Base-by-base conservation (phyloP, 2,113 vertebrate genomes). In the Enhydra lutris region DNA sequence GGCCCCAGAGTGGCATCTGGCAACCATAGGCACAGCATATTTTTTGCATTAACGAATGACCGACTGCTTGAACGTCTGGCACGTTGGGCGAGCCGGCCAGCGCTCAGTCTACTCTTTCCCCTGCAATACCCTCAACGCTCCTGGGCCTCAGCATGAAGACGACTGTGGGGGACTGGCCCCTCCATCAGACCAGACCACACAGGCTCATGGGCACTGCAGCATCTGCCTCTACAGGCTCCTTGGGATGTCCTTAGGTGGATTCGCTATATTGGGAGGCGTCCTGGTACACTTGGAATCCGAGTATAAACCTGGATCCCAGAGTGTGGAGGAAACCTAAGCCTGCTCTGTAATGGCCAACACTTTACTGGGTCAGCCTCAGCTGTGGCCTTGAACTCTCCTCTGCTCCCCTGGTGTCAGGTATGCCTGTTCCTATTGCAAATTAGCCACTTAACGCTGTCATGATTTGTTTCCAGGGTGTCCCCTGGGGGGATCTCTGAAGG, bases 1-100 rank as follows among this genome's bases (percentile, higher is more conserved):
- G 26, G 59, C 24, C 73, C 73, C 31, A 88, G 39, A 82, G 50
- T 10, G 3, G 3, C 1, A 1, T 34, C 23, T 34, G 42, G 50
- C 31, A 87, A 47, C 39, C 52, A 6, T 0, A 15, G 63, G 7
- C 34, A 36, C 39, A n/a, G 63, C 21, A 42, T 10, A 59, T 42
- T 52, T 81, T 50, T 39, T 80, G 50, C 1, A 6, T 6, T 31
- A 81, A 57, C 1, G 1, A 50, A 6, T 57, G 61, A 57, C 6
- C 10, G 29, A 36, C 23, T 61, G 21, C 29, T 55, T 34, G 39
- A 76, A 65, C 4, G 21, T 34, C 39, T 7, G 23, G 47, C 2
- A 0, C 8, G 0, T 0, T 6, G 20, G 24, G 20, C 26, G 34
- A 50, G 55, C 83, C 6, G 24, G 34, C 14, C 15, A 4, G 47